These are phyloP conservation scores for Rhegmatorhina hoffmannsi DNA, from an alignment of 2,113 vertebrate genomes.

Conservation along the genomic window DNA sequence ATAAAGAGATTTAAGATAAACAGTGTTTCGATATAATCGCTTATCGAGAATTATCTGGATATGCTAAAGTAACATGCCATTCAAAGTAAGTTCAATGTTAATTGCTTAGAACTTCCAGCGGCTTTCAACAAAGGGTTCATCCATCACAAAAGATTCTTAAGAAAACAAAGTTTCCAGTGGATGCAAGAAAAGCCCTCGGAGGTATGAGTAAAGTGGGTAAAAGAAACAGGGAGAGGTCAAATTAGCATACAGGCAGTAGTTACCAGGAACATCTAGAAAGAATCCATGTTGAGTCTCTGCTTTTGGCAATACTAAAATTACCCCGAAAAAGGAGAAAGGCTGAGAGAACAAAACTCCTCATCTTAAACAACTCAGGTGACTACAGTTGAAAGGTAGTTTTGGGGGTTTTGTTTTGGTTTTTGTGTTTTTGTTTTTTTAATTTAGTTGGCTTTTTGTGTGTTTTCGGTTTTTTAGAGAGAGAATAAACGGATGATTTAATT, in stretches of 20 bases:
- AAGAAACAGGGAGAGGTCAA: not conserved
- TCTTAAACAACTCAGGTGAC: not conserved
- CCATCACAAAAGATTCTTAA: not conserved
- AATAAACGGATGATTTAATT: not conserved
- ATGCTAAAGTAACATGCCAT: slow-evolving; percentile 16
- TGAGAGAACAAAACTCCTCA: not conserved
- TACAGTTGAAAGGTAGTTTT: accelerated
- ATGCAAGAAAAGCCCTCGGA: not conserved
- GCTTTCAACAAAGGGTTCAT: slow-evolving; percentile 3
- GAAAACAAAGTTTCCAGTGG: slow-evolving; percentile 6
- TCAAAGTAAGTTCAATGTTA: not conserved
- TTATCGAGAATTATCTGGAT: not conserved
- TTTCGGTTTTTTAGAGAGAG: not conserved
- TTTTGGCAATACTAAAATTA: not conserved
- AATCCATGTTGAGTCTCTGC: not conserved
- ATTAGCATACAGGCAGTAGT: not conserved
- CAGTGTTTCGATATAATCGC: not conserved
- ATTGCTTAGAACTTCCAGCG: not conserved
- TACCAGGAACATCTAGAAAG: not conserved
- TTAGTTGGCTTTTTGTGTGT: not conserved
- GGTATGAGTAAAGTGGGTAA: not conserved
- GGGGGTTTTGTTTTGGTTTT: no score
- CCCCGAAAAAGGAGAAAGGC: not conserved
- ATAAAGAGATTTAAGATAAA: not conserved
- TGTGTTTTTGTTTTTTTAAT: no score